Conservation (phyloP, 2,888 invertebrate genomes). For the Lepidocyrtinus sp. region DNA sequence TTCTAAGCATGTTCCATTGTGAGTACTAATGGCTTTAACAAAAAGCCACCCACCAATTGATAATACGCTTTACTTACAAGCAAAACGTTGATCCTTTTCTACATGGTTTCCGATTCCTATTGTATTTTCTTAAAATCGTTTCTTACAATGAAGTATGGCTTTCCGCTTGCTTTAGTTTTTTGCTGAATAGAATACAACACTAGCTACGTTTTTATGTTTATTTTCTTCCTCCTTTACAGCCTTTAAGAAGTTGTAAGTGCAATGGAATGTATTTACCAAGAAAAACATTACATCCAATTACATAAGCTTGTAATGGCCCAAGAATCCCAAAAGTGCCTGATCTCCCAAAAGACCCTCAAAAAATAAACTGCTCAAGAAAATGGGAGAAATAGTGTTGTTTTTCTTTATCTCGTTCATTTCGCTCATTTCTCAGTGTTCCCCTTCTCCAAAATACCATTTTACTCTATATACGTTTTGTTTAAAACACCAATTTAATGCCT, state of each 20-base stretch:
- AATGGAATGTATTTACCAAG: constrained; percentile 48
- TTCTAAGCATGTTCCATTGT: background rate
- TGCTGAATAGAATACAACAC: constrained; percentile 13
- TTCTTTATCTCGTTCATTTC: background rate
- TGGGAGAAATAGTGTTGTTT: constrained; percentile 14
- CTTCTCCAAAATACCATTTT: constrained; percentile 17
- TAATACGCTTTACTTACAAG: background rate
- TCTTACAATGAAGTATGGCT: background rate
- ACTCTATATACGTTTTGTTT: constrained; percentile 1
- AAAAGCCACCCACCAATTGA: constrained; percentile 1
- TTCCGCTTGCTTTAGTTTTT: constrained; percentile 36
- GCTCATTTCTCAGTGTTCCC: constrained; percentile 11
- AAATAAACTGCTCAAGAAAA: constrained; percentile 41
- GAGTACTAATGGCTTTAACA: constrained; percentile 8
- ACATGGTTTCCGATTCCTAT: background rate
- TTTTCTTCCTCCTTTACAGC: constrained; percentile 39
- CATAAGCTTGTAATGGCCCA: constrained; percentile 43
- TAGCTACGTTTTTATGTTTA: background rate
- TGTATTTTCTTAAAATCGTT: background rate
- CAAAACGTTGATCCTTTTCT: background rate
- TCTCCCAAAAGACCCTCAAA: constrained; percentile 48
- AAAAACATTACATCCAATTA: constrained; percentile 57
- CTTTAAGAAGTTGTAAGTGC: constrained; percentile 24
- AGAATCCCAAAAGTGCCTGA: constrained; percentile 54
- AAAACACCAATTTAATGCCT: constrained; percentile 22